Conservation (phyloP, 2,113 vertebrate species). For the Cyanoderma ruficeps region DNA sequence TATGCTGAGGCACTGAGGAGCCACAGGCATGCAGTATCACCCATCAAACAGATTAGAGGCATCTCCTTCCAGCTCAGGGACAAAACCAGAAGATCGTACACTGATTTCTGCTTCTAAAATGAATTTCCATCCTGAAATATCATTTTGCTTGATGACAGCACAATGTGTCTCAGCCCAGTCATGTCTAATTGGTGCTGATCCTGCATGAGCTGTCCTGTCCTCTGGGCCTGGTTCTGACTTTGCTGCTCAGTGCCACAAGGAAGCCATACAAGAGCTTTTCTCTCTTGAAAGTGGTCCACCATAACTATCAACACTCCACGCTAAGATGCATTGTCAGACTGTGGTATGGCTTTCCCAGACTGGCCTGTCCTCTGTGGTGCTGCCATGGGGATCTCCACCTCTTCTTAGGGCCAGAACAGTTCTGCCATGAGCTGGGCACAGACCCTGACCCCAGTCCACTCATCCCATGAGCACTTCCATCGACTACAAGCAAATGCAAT, state of each 20-base stretch:
- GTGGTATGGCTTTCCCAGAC: not conserved
- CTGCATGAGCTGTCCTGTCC: not conserved
- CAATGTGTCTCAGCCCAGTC: not conserved
- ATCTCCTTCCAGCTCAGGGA: not conserved
- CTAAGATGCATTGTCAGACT: not conserved
- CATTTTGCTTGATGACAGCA: not conserved
- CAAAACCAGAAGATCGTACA: not conserved
- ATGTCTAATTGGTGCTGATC: not conserved
- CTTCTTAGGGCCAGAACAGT: not conserved
- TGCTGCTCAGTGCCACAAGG: not conserved
- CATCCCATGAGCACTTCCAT: not conserved
- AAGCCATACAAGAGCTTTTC: not conserved
- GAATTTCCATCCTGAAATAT: not conserved
- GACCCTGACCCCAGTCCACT: not conserved
- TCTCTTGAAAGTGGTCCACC: not conserved
- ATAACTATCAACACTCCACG: not conserved
- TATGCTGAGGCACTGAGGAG: not conserved
- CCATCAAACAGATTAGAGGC: not conserved
- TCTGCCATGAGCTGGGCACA: accelerated
- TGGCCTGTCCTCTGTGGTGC: accelerated
- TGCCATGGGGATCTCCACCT: not conserved
- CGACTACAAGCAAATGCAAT: accelerated
- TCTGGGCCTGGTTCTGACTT: not conserved
- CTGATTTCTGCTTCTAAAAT: not conserved
- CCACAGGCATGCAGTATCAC: not conserved